These are phyloP conservation scores for Zaprionus camerounensis DNA, from an alignment of 1,140 invertebrate species.

Conservation along the genomic window DNA sequence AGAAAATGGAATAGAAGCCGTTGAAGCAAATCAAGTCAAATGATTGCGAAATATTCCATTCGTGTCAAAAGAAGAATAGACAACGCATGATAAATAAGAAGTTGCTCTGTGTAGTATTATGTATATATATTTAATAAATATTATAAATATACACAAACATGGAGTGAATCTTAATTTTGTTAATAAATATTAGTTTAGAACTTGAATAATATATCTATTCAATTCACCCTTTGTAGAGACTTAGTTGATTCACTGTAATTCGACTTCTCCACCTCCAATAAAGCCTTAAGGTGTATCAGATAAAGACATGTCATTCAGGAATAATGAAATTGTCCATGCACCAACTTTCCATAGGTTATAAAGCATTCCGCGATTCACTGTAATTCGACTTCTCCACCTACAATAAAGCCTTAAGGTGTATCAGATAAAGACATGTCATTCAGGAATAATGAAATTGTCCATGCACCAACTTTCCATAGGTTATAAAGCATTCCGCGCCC, in stretches of 20 bases:
- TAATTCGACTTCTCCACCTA: background rate
- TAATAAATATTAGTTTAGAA: too few species aligned
- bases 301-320: conserved; percentile 37
- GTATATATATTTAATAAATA: too few species aligned
- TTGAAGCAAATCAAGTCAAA: background rate
- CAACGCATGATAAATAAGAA: too few species aligned
- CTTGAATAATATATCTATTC: too few species aligned
- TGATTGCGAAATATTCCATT: background rate
- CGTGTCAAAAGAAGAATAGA: too few species aligned
- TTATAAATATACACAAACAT: too few species aligned
- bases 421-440: conserved; percentile 29
- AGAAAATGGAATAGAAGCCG: background rate
- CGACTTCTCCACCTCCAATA: background rate
- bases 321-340: conserved; percentile 60
- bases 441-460: conserved; percentile 60
- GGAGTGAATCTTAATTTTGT: too few species aligned
- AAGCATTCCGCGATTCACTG: too few species aligned
- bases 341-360: background rate
- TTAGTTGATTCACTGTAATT: background rate
- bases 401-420: conserved; percentile 17
- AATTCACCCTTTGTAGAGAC: too few species aligned
- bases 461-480: conserved; percentile 35
- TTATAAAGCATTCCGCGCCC: conserved; percentile 40
- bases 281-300: conserved; percentile 19
- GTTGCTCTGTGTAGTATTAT: too few species aligned